Evolutionary conservation across 2,888 invertebrate genomes (phyloP), one percentile per base, ranked within the genome.

Genomic region (Stomorhina lunata): DNA sequence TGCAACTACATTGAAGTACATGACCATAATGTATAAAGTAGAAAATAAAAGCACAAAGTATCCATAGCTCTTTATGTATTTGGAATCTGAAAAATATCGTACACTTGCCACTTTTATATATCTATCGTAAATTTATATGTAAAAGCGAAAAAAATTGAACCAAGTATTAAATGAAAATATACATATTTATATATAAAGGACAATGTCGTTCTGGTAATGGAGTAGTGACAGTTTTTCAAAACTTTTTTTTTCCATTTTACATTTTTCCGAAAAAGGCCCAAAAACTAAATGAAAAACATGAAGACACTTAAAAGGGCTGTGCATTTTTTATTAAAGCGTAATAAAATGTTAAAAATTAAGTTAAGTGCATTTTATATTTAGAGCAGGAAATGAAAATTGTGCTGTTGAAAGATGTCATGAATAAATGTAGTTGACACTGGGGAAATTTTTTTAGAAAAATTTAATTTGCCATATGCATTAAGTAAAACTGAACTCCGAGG

Each of bases 81-180:
- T n/a, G n/a, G n/a, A n/a, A n/a, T n/a, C n/a, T n/a, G n/a, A n/a
- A 27, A n/a, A 15, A 40, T 4, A 22, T 32, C 32, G 20, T 9
- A 27, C 12, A 5, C 32, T 32, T 57, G 22, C n/a, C 12, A 22
- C 20, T 34, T 6, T 12, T 69, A 57, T 32, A 32, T 55, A 53
- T 43, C 61, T 43, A 53, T 65, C 53, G 22, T 43, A 12, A 75
- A 65, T 73, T 32, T 43, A 53, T 55, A 43, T 32, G 17, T 1
- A 29, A 59, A 48, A 27, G 40, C n/a, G 6, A 27, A 27, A 6
- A 48, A 77, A 77, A 68, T 50, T 48, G 29, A 76, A 76, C 37
- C 50, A 68, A 50, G 5, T 53, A 50, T 68, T 68, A 59, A 68
- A 77, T 77, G 76, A 59, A 77, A 68, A 77, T n/a, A 48, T 48